phyloP scores from a whole-genome alignment of 2,113 vertebrate genomes.

The Lasiurus cinereus region DNA sequence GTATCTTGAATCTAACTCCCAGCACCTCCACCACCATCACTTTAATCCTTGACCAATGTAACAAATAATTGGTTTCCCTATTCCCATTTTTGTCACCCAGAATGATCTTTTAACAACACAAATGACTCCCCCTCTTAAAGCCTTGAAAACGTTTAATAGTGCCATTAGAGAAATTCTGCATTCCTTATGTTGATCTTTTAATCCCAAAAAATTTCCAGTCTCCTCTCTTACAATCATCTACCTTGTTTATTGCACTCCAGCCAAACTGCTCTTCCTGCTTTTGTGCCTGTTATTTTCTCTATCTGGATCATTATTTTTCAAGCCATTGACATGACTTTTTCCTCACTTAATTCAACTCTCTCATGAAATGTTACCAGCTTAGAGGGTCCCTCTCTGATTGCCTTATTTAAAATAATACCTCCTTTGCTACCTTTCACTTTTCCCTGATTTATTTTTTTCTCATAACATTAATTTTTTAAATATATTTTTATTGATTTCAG shows the following conservation, averaged over 20 bases:
- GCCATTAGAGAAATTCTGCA: background rate
- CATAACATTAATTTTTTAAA: background rate
- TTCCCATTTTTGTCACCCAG: background rate
- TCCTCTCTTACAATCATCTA: background rate
- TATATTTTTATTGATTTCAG: too few relatives aligned
- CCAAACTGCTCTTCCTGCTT: background rate
- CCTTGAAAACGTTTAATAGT: background rate
- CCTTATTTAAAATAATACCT: background rate
- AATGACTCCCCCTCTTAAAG: background rate
- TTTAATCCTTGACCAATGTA: background rate
- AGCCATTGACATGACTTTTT: background rate
- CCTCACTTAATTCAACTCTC: background rate
- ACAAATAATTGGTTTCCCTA: background rate
- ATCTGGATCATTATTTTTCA: background rate
- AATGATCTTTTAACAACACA: background rate
- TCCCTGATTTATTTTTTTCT: background rate
- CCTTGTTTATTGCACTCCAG: background rate
- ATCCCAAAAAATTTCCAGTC: background rate
- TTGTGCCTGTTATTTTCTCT: background rate
- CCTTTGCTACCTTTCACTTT: background rate
- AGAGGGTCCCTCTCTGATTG: background rate
- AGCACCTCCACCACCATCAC: background rate
- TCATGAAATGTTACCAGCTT: background rate
- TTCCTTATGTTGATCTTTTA: background rate
- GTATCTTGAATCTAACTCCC: background rate